Base-by-base conservation (phyloP, 2,113 vertebrate genomes). In the Murina feae region DNA sequence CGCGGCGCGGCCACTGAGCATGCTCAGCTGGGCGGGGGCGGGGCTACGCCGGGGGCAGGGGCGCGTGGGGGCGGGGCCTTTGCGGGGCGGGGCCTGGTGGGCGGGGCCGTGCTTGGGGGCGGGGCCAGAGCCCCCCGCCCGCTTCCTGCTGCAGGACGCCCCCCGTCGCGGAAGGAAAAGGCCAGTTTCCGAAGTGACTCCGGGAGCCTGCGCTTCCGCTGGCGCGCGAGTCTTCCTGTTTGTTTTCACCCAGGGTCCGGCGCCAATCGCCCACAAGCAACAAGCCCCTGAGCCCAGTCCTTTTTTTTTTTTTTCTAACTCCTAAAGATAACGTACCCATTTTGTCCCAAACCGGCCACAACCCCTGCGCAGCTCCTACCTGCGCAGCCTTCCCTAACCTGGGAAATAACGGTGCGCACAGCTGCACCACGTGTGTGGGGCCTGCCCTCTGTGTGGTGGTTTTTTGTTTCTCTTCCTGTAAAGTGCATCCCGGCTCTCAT, bases 1-100 rank as follows among this genome's bases (percentile, higher is more conserved):
- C 72, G 92, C 32, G 93, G 72, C 92, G 66, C 9, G 87, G 87
- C 88, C 96, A 96, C 94, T 96, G 95, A 95, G 96, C 97, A 97
- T 97, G 97, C 97, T 91, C 92, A 44, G 81, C 85, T 42, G 28
- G 32, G 55, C 4, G 65, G 13, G 91, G 65, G 49, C 53, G 53
- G 78, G 53, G 78, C 35, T 14, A 25, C 53, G 53, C 28, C 14
- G 60, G 14, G 25, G 13, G 23, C 2, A 35, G 8, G 42, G 81
- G 30, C 66, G 51, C 47, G 25, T 5, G 28, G 10, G 60, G 60
- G 60, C 60, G 60, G 12, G 60, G 60, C 6, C 6, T 63, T 0
- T 17, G 2, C 1, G 28, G 58, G 58, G 55, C 58, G 58, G 63
- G 55, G 12, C 2, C 9, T 79, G 25, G 9, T 58, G 39, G 60